phyloP scores from a whole-genome alignment of 1,140 invertebrate genomes.

The Pomacea maculata region DNA sequence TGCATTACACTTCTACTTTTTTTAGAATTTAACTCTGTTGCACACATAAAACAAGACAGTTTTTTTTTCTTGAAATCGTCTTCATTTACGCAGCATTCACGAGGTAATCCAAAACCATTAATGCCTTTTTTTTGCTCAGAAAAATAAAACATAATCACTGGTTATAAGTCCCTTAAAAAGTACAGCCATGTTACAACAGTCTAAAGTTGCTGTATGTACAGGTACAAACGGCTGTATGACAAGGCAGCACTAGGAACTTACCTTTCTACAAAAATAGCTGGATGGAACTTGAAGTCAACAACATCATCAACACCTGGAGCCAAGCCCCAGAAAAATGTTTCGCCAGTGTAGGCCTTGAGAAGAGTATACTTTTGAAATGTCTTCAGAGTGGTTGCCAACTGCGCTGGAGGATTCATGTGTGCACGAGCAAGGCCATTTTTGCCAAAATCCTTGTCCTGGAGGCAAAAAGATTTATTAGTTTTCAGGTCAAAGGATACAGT shows the following conservation, averaged over 20 bases:
- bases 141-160: not conserved
- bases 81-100: not conserved
- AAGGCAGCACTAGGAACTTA: conserved; percentile 62
- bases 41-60: not conserved
- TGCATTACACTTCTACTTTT: not conserved
- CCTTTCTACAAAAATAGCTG: conserved; percentile 80
- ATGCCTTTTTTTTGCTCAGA: not conserved
- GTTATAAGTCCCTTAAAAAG: no score
- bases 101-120: not conserved
- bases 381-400: conserved; percentile 80
- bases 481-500: no score
- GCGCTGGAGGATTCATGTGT: conserved; percentile 75
- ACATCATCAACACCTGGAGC: conserved; percentile 85
- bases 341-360: conserved; percentile 84
- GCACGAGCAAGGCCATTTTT: conserved; percentile 84
- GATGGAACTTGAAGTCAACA: conserved; percentile 82
- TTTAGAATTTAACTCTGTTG: not conserved
- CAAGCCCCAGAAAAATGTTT: conserved; percentile 92
- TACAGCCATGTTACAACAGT: no score
- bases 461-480: conserved; percentile 17
- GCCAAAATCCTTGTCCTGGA: conserved; percentile 90
- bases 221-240: not conserved
- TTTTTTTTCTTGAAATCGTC: conserved; percentile 11
- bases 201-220: not conserved
- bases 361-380: conserved; percentile 86